Percentiles rank a stretch among this genome's conserved stretches.
phyloP scores from a whole-genome alignment of 2,113 vertebrate genomes.

The Glareola pratincola region DNA sequence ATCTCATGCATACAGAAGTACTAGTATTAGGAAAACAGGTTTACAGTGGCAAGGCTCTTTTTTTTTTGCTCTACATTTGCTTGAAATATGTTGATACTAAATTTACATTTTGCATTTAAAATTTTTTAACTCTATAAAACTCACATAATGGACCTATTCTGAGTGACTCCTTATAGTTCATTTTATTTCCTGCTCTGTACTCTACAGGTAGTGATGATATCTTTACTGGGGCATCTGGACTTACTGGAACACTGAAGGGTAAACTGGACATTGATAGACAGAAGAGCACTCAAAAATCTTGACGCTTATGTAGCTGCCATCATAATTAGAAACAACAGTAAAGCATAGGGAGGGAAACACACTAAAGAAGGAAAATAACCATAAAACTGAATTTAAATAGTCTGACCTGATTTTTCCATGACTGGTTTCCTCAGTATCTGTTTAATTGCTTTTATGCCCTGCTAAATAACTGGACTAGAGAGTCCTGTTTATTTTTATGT shows the following conservation, averaged over 20 bases:
- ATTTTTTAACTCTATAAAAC: background rate
- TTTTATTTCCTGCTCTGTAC: background rate
- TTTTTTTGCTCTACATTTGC: background rate
- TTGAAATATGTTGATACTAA: background rate
- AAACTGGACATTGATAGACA: background rate
- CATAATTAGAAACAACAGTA: background rate
- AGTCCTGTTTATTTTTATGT: background rate
- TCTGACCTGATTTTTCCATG: conserved; percentile 45
- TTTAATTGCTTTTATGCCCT: background rate
- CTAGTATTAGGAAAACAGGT: background rate
- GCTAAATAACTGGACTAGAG: background rate
- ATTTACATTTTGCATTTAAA: background rate
- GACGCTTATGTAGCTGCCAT: background rate
- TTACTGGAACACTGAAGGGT: background rate
- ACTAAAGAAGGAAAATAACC: conserved; percentile 3
- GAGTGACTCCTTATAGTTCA: background rate
- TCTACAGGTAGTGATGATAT: background rate
- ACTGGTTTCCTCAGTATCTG: background rate
- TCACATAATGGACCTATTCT: background rate
- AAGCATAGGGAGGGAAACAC: background rate
- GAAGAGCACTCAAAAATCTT: background rate
- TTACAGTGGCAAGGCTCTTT: background rate
- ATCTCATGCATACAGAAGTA: background rate
- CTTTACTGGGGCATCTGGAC: background rate
- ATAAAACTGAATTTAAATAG: conserved; percentile 5